Base-by-base conservation (phyloP, 1,140 invertebrate genomes). In the Ceratosolen solmsi region DNA sequence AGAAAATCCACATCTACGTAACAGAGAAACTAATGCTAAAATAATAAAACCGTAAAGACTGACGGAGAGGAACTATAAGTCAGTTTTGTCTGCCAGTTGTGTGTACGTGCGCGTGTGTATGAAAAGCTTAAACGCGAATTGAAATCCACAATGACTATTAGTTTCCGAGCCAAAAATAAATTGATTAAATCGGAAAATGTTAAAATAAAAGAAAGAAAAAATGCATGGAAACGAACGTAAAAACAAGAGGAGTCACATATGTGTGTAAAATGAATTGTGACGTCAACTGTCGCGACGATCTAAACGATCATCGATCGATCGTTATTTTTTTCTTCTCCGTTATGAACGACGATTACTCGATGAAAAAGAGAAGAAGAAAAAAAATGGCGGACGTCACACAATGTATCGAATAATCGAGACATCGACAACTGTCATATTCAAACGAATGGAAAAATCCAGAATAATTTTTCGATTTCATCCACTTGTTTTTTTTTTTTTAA, bases 371-470 rank as follows among this genome's bases (percentile, higher is more conserved):
- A 68, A 33, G 78, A 49, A 22, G 63, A 41, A 11, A 81, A 41
- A 70, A 75, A 74, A 70, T 51, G 27, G 13, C 20, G 27, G 22
- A 4, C 68, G n/a, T 68, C 38, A 22, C 54, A 73, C 54, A 49
- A 63, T 73, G 27, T 73, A 80, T 73, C 38, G 68, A 56, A 25
- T 22, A 46, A 30, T 49, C 20, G 27, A 38, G 36, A 38, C 20
- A 22, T 0, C 60, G 49, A 33, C 38, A 58, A 33, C 72, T 56
- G 60, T 41, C 72, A 54, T 56, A 75, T 80, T 80, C 79, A 72
- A 60, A 74, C 72, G 41, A 75, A 51, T 56, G 38, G 54, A 80
- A 80, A 75, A 80, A 80, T 41, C 46, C 36, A 30, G 72, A 80
- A 80, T 75, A 80, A 73, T 80, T 74, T 27, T 13, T 20, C 0